phyloP scores from a whole-genome alignment of 2,888 invertebrate species.

The Eupithecia centaureata region DNA sequence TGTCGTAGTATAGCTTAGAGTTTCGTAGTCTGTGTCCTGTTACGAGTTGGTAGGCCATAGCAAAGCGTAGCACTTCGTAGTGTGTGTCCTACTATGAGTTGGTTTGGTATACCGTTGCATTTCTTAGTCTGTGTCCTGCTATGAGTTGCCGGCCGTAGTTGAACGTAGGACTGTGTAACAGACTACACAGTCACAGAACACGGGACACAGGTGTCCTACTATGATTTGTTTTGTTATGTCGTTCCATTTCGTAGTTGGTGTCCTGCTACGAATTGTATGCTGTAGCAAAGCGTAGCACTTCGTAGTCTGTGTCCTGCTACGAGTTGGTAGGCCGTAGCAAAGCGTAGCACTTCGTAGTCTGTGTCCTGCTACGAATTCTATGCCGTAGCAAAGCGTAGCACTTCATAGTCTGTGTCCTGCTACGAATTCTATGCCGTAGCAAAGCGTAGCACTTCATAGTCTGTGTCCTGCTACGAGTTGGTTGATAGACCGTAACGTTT shows the following conservation, averaged over 20 bases:
- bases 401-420: slow-evolving; percentile 50
- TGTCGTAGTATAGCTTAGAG: too few species aligned
- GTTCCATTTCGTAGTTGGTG: slow-evolving; percentile 37
- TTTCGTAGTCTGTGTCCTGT: slow-evolving; percentile 46
- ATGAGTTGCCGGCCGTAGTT: too few species aligned
- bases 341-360: slow-evolving; percentile 39
- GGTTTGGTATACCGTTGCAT: slow-evolving; percentile 48
- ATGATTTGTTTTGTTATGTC: not conserved
- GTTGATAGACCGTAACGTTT: too few species aligned
- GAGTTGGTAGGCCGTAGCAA: slow-evolving; percentile 48
- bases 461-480: too few species aligned
- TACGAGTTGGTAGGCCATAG: slow-evolving; percentile 48
- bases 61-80: slow-evolving; percentile 37
- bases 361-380: not conserved
- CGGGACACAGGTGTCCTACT: too few species aligned
- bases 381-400: not conserved
- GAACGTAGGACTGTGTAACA: too few species aligned
- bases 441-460: slow-evolving; percentile 44
- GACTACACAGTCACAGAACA: too few species aligned
- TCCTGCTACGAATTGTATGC: too few species aligned
- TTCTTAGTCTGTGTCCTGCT: too few species aligned
- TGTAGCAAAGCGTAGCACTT: too few species aligned
- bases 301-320: too few species aligned
- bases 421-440: slow-evolving; percentile 45
- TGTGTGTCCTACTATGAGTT: slow-evolving; percentile 37